Base-by-base conservation (phyloP, 2,797 vertebrate genomes). In the Melopsittacus undulatus region DNA sequence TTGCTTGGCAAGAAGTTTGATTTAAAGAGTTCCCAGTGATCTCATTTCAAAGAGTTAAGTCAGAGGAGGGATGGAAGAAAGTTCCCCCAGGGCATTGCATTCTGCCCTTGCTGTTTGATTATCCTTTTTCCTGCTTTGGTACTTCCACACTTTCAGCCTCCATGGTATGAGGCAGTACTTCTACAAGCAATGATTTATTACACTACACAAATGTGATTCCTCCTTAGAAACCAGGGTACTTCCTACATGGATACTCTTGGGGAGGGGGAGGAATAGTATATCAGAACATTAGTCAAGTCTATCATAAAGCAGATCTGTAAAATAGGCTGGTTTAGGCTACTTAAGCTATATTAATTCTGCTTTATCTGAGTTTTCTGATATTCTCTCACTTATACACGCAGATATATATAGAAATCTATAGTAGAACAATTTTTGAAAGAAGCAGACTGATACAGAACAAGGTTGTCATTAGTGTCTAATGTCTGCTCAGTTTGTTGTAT, bases 141-240 rank as follows among this genome's bases (percentile, higher is more conserved):
- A 27, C 43, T 90, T 82, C 12, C 13, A 23, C 3, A 1, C 12
- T 45, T 57, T 66, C 24, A 43, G 34, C 40, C 10, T 66, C 36
- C 2, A 3, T 29, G 38, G 12, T 29, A 18, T 11, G 66, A 68
- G 18, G 15, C 0, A 0, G 20, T 78, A n/a, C 21, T 78, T 72
- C 45, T 52, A 4, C 16, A 38, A 48, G 32, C 42, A 72, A 61
- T 1, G 5, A 6, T 62, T 7, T 72, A 1, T 66, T 87, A n/a
- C 72, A 48, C 19, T n/a, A 9, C 4, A 2, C 17, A 36, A 75
- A 72, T 40, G 27, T 49, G 64, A 49, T 51, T 87, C 27, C 9
- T 84, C 6, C 30, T 30, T 59, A 63, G 67, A 79, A 80, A 56
- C 12, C 16, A 61, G 36, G 17, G 16, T 89, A 9, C 4, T 27